phyloP scores from a whole-genome alignment of 2,888 invertebrate genomes.

The Auanema sp. region DNA sequence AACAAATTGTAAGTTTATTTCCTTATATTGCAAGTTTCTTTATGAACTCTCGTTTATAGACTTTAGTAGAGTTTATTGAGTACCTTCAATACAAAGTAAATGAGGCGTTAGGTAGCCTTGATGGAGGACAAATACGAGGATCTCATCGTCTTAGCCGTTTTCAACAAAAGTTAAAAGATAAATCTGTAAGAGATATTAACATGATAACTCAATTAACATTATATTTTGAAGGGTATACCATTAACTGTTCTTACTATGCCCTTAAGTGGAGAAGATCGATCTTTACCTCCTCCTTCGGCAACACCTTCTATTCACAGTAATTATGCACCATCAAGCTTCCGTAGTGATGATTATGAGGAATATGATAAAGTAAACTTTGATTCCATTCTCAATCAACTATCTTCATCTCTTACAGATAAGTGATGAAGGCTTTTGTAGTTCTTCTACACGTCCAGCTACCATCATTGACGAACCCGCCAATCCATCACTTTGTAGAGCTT shows the following conservation, averaged over 20 bases:
- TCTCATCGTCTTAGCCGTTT: slow-evolving; percentile 40
- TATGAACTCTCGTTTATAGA: slow-evolving; percentile 26
- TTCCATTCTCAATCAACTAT: background rate
- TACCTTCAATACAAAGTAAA: slow-evolving; percentile 47
- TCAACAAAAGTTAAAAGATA: slow-evolving; percentile 46
- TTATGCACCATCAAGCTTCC: slow-evolving; percentile 23
- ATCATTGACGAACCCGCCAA: slow-evolving; percentile 22
- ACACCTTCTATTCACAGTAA: background rate
- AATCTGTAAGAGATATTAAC: slow-evolving; percentile 28
- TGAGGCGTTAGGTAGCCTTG: slow-evolving; percentile 37
- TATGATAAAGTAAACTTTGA: slow-evolving; percentile 30
- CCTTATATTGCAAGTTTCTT: background rate
- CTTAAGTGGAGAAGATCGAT: slow-evolving; percentile 35
- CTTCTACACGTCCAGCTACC: slow-evolving; percentile 22
- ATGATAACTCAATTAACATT: too few relatives aligned
- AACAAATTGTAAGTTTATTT: slow-evolving; percentile 28
- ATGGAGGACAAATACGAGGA: slow-evolving; percentile 34
- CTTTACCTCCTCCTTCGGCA: slow-evolving; percentile 31
- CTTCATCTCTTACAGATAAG: slow-evolving; percentile 30
- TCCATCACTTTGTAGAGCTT: slow-evolving; percentile 33
- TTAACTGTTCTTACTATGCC: slow-evolving; percentile 46
- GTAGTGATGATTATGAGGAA: slow-evolving; percentile 34
- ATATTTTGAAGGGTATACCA: slow-evolving; percentile 28
- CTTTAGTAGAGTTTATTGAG: slow-evolving; percentile 45
- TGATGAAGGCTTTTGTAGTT: slow-evolving; percentile 46